phyloP scores from a whole-genome alignment of 2,113 vertebrate genomes.

The Burhinus bistriatus region DNA sequence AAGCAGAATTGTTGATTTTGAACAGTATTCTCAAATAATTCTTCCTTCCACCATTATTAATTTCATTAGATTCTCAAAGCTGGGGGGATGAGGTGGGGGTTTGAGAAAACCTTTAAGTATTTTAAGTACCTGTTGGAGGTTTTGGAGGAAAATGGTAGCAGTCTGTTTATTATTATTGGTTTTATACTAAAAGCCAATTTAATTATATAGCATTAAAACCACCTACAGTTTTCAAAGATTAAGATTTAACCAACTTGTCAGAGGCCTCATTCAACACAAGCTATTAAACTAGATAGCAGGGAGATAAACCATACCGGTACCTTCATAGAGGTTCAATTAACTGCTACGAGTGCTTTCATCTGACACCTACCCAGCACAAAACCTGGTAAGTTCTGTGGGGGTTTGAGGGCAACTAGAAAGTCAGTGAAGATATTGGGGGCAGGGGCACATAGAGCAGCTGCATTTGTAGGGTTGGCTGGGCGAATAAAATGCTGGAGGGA shows the following conservation, averaged over 20 bases:
- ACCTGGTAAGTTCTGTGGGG: background rate
- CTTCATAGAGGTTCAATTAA: background rate
- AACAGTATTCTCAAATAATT: background rate
- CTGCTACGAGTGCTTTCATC: background rate
- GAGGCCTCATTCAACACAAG: background rate
- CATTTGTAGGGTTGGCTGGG: background rate
- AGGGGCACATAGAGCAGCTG: background rate
- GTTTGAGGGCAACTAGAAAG: background rate
- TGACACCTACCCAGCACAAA: background rate
- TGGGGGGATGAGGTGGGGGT: accelerated
- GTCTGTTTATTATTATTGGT: background rate
- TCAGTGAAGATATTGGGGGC: background rate
- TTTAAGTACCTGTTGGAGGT: background rate
- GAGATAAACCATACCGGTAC: background rate
- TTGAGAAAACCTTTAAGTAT: background rate
- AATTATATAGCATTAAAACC: background rate
- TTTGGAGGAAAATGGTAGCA: background rate
- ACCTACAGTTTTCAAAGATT: background rate
- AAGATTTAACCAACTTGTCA: background rate
- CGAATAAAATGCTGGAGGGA: background rate
- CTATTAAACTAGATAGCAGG: background rate
- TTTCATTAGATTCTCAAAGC: background rate
- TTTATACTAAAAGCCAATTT: background rate
- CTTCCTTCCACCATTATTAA: background rate
- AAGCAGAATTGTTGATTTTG: background rate